Conservation (phyloP, 23 tunicate species). For the Ciona savignyi region DNA sequence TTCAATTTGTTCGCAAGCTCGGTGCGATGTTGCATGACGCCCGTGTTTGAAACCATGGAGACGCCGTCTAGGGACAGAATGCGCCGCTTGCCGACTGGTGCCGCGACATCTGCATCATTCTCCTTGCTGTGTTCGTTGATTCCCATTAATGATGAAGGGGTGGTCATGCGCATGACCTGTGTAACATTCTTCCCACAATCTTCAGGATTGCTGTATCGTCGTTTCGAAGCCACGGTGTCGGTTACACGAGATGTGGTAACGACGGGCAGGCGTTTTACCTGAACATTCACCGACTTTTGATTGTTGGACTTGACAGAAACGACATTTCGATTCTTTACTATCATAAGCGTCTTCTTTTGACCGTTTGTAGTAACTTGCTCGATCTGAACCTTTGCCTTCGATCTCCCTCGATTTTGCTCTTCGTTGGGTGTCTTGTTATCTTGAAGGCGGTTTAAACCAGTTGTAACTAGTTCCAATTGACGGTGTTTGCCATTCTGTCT, state of each 20-base stretch:
- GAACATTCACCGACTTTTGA: slow-evolving; percentile 25
- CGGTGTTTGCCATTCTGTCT: slow-evolving; percentile 37
- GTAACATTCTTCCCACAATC: slow-evolving; percentile 12
- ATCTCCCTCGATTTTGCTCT: slow-evolving; percentile 1
- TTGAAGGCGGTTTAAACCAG: slow-evolving; percentile 15
- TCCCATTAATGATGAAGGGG: slow-evolving; percentile 4
- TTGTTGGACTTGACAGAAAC: background rate
- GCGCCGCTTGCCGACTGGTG: slow-evolving; percentile 17
- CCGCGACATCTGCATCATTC: slow-evolving; percentile 6
- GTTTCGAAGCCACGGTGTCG: background rate
- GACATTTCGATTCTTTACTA: slow-evolving; percentile 13
- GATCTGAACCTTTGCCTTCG: slow-evolving; percentile 18
- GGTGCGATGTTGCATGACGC: slow-evolving; percentile 18
- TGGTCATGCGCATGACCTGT: slow-evolving; percentile 27
- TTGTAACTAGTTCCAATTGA: slow-evolving; percentile 44
- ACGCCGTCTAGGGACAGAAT: slow-evolving; percentile 72
- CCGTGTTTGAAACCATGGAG: slow-evolving; percentile 58
- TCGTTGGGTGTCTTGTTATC: background rate
- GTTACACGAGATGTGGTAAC: slow-evolving; percentile 6
- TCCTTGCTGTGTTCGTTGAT: background rate
- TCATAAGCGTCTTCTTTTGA: slow-evolving; percentile 30
- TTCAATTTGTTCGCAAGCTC: slow-evolving; percentile 2
- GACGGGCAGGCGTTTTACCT: slow-evolving; percentile 26
- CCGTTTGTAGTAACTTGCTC: slow-evolving; percentile 3
- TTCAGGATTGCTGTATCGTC: slow-evolving; percentile 5